Evolutionary conservation across 1,140 invertebrate genomes (phyloP).

Genomic region (Ladona fulva): DNA sequence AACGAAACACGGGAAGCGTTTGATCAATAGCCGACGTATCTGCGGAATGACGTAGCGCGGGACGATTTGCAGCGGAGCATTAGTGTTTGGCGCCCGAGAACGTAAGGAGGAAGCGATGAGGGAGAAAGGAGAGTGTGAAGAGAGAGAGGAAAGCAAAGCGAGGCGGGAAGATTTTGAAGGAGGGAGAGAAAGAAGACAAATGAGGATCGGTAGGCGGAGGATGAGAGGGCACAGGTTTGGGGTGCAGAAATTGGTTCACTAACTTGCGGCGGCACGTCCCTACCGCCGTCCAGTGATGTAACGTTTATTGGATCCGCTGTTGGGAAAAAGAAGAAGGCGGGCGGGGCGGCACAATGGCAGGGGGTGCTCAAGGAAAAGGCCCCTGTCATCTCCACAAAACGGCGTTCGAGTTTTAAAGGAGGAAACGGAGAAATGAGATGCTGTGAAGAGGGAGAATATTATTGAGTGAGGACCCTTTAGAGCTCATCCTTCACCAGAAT

Average conservation of each 20-base stretch:
- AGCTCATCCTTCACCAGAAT: too few species aligned
- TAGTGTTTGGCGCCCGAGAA: neutral
- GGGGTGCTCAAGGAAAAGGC: too few species aligned
- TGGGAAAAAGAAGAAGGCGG: neutral
- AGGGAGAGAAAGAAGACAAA: neutral
- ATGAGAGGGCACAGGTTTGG: neutral
- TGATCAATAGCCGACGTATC: too few species aligned
- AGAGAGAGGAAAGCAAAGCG: neutral
- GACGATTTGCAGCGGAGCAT: too few species aligned
- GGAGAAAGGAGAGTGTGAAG: neutral
- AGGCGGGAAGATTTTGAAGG: neutral
- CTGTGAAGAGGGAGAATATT: too few species aligned
- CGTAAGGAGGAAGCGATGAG: neutral
- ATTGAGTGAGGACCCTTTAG: too few species aligned
- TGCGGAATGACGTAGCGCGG: too few species aligned
- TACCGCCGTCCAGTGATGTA: neutral
- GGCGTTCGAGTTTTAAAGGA: too few species aligned
- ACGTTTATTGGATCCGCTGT: conserved; percentile 4
- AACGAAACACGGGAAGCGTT: too few species aligned
- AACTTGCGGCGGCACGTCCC: neutral
- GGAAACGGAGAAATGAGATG: too few species aligned
- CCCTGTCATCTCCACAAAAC: too few species aligned
- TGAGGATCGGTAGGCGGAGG: neutral
- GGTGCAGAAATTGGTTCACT: neutral
- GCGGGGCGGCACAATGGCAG: too few species aligned